Percentiles rank a stretch among this genome's conserved stretches.
Conservation (phyloP, 1,140 invertebrate genomes). For the Neodiprion pinetum region DNA sequence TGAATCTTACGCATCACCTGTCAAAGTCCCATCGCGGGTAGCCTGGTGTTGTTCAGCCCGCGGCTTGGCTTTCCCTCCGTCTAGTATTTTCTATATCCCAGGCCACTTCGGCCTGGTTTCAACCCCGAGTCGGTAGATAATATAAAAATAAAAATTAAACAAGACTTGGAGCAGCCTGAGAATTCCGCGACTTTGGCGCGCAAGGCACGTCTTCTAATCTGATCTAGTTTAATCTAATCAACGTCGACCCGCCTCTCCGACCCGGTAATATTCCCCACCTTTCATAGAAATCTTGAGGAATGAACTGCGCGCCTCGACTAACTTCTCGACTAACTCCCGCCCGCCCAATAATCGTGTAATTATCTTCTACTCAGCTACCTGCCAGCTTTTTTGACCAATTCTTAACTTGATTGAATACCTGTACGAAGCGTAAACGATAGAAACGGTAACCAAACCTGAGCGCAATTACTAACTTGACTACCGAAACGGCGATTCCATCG, state of each 20-base stretch:
- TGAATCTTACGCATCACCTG: conserved; percentile 27
- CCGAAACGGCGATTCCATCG: too few species aligned
- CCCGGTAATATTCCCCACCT: neutral
- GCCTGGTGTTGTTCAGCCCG: too few species aligned
- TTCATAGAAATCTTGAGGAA: neutral
- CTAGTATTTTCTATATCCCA: too few species aligned
- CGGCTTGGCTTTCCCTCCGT: too few species aligned
- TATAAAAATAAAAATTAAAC: too few species aligned
- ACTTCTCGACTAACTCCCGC: neutral
- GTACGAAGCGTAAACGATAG: too few species aligned
- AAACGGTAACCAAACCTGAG: too few species aligned
- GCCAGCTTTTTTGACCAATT: too few species aligned
- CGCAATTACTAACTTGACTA: too few species aligned
- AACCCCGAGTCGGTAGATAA: neutral
- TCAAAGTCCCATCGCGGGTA: conserved; percentile 20
- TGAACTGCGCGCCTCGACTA: neutral
- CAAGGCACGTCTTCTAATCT: neutral
- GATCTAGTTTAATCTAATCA: neutral
- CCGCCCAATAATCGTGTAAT: too few species aligned
- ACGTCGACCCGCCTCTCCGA: neutral
- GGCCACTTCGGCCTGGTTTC: neutral
- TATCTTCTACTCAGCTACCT: too few species aligned
- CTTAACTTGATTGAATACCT: too few species aligned
- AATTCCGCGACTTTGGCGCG: neutral
- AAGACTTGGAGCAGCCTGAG: neutral